Evolutionary conservation across 92 coral and sea anemone species (phyloP), one percentile per base, ranked within the genome.

Genomic region (Umimayanthus chanpuru): DNA sequence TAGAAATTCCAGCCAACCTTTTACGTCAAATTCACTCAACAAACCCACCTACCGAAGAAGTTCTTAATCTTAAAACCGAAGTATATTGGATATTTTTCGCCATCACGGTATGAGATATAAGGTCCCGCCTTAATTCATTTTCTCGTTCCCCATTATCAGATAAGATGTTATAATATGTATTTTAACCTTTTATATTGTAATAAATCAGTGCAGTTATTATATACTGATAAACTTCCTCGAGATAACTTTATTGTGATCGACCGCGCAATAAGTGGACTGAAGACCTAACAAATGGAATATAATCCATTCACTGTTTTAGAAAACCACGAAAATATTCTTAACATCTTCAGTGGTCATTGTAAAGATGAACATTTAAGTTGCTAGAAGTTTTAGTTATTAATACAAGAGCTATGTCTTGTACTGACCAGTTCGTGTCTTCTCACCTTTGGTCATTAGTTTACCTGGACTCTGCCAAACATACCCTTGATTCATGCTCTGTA

Each of bases 381-480:
- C 68, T 23, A 0, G 68, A 23, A 5, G 9, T 61, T 18, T 61
- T 7, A 61, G 68, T 3, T 18, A 61, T 23, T 9, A 61, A 20
- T 18, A 7, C 7, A 18, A 18, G 36, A 32, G 68, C 7, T 61
- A 2, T 61, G 1, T 20, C 68, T 61, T 8, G 68, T 21, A 61
- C 1, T 18, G 26, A 23, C 1, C 68, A 5, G 43, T n/a, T 55
- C 10, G 70, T 14, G 5, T 70, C 77, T 11, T 83, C 36, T 32
- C 36, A 83, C 77, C 86, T 82, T 50, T 28, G 20, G 67, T 81
- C 10, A 23, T 43, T 30, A 23, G n/a, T 25, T 16, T 83, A 23
- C 41, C 41, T 0, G 77, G 47, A 66, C 32, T 44, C 41, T 83
- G 87, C 87, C 87, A 83, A 5, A 83, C 78, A 70, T 83, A 83